Percentiles rank a stretch among this genome's conserved stretches.
phyloP scores from a whole-genome alignment of 2,888 invertebrate species.

The Embidobia sp. region DNA sequence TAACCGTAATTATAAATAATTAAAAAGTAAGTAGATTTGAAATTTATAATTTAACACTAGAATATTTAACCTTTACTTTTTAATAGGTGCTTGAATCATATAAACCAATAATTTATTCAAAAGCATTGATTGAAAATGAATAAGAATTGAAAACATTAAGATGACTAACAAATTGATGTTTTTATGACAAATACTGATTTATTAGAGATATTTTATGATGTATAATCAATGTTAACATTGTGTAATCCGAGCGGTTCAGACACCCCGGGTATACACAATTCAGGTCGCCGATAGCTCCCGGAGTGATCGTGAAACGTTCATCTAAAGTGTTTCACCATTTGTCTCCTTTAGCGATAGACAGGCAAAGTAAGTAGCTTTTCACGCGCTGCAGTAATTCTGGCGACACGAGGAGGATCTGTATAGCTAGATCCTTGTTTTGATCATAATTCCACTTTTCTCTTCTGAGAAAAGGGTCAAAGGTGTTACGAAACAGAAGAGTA shows the following conservation, averaged over 20 bases:
- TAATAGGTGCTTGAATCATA: no score
- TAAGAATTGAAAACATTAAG: no score
- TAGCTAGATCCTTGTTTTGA: conserved; percentile 26
- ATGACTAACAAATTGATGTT: background rate
- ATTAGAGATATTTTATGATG: conserved; percentile 7
- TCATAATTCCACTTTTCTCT: conserved; percentile 33
- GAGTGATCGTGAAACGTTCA: conserved; percentile 57
- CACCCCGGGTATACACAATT: conserved; percentile 25
- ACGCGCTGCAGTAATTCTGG: conserved; percentile 30
- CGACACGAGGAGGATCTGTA: conserved; percentile 45
- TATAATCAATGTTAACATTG: conserved; percentile 34
- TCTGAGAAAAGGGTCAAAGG: conserved; percentile 39
- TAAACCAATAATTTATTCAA: no score
- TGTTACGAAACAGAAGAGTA: conserved; percentile 20
- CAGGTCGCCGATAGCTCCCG: conserved; percentile 55
- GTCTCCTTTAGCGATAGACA: conserved; percentile 56
- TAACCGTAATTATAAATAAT: no score
- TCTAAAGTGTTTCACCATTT: conserved; percentile 48
- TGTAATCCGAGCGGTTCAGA: conserved; percentile 12
- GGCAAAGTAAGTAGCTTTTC: conserved; percentile 43
- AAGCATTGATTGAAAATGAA: no score
- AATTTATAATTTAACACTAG: no score
- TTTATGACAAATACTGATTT: conserved; percentile 10
- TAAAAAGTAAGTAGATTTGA: no score
- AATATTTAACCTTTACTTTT: no score